Evolutionary conservation across 2,113 vertebrate species (phyloP).

Genomic region (Smithornis capensis): DNA sequence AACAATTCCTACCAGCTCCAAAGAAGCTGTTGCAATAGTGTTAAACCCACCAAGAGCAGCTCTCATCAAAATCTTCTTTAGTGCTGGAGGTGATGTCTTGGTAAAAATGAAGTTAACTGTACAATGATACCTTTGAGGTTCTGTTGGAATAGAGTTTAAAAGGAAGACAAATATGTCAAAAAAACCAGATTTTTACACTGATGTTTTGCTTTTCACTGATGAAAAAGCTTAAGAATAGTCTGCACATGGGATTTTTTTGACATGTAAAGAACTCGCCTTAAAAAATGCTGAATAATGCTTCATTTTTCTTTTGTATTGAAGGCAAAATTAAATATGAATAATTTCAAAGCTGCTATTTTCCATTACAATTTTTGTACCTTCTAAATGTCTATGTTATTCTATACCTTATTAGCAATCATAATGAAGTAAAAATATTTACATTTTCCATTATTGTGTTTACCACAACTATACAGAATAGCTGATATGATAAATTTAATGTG

Average conservation of each 20-base stretch:
- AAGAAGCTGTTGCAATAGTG: not conserved
- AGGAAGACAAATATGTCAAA: not conserved
- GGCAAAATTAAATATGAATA: constrained; percentile 37
- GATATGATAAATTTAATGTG: not conserved
- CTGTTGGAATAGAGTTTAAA: not conserved
- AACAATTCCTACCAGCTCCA: not conserved
- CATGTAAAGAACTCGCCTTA: not conserved
- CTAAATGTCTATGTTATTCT: not conserved
- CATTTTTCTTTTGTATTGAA: not conserved
- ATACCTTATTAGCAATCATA: not conserved
- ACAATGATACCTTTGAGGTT: not conserved
- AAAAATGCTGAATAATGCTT: not conserved
- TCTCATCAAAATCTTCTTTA: not conserved
- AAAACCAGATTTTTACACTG: too few species aligned
- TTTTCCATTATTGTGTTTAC: not conserved
- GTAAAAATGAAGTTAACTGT: not conserved
- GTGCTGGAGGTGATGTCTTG: not conserved
- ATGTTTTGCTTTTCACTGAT: not conserved
- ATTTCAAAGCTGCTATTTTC: constrained; percentile 16
- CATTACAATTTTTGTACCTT: not conserved
- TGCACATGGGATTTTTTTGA: not conserved
- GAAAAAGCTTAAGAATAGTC: not conserved
- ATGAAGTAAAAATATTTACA: not conserved
- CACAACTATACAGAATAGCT: not conserved
- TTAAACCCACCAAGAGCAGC: not conserved